phyloP scores from a whole-genome alignment of 2,113 vertebrate species.

The Odobenus rosmarus region DNA sequence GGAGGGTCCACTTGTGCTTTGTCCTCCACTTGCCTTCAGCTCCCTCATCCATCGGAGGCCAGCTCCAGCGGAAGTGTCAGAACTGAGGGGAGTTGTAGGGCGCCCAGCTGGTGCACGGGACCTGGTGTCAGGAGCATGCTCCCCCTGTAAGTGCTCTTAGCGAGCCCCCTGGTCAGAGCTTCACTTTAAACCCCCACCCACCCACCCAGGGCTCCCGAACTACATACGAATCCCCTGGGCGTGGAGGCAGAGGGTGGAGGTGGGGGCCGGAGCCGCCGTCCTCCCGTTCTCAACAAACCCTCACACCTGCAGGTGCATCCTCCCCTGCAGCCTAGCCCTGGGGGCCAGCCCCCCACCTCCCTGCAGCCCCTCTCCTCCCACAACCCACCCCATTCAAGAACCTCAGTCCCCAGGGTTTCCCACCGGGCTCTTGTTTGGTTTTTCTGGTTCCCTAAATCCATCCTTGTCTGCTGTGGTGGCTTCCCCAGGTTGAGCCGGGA shows the following conservation, averaged over 20 bases:
- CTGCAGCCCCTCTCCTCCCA: accelerated
- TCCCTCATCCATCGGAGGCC: not conserved
- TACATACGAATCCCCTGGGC: too few species aligned
- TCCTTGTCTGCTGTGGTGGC: too few species aligned
- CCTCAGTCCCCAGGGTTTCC: not conserved
- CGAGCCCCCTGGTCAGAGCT: not conserved
- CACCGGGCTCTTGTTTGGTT: not conserved
- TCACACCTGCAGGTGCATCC: not conserved
- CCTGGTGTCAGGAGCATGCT: too few species aligned
- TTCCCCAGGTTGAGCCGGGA: too few species aligned
- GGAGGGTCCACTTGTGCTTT: not conserved
- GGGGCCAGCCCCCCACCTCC: too few species aligned
- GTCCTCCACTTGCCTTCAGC: not conserved
- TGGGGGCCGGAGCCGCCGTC: not conserved
- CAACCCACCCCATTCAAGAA: not conserved
- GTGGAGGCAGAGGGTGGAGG: too few species aligned
- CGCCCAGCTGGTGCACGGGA: accelerated
- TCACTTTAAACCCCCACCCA: not conserved
- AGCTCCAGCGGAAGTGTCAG: not conserved
- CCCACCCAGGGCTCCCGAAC: not conserved
- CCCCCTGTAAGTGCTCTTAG: not conserved
- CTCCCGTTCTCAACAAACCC: not conserved
- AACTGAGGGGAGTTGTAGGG: not conserved
- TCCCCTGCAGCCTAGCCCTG: not conserved
- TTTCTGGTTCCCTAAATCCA: accelerated